phyloP scores from a whole-genome alignment of 2,113 vertebrate genomes.

The Guaruba guarouba region DNA sequence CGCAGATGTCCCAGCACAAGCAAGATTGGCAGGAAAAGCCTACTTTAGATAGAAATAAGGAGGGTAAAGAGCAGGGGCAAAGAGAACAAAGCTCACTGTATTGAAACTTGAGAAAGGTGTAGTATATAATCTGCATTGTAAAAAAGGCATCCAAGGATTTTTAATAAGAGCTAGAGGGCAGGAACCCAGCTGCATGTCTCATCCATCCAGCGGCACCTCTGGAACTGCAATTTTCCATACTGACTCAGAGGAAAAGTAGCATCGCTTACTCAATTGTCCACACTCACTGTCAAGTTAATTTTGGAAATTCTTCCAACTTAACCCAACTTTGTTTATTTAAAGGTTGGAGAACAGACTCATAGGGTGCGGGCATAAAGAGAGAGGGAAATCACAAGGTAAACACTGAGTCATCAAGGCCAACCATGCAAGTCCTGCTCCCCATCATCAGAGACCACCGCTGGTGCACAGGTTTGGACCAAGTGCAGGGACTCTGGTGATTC shows the following conservation, averaged over 20 bases:
- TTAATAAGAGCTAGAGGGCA: neutral
- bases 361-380: neutral
- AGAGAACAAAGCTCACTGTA: neutral
- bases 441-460: neutral
- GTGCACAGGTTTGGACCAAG: neutral
- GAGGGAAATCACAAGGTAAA: slow-evolving; percentile 47
- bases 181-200: neutral
- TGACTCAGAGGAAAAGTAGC: slow-evolving; percentile 60
- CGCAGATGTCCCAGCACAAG: rapidly evolving
- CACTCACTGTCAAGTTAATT: slow-evolving; percentile 48
- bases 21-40: neutral
- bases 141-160: neutral
- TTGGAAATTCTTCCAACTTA: slow-evolving; percentile 50
- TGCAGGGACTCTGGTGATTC: neutral
- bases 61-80: neutral
- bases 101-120: neutral
- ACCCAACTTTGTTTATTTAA: slow-evolving; percentile 29
- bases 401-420: slow-evolving; percentile 33
- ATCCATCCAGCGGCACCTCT: slow-evolving; percentile 26
- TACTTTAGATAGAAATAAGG: neutral
- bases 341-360: slow-evolving; percentile 1
- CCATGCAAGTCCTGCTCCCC: neutral
- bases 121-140: neutral
- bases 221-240: slow-evolving; percentile 12
- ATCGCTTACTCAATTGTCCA: slow-evolving; percentile 34